Evolutionary conservation across 2,113 vertebrate genomes (phyloP), one percentile per base, ranked within the genome.

Genomic region (Madoqua kirkii): DNA sequence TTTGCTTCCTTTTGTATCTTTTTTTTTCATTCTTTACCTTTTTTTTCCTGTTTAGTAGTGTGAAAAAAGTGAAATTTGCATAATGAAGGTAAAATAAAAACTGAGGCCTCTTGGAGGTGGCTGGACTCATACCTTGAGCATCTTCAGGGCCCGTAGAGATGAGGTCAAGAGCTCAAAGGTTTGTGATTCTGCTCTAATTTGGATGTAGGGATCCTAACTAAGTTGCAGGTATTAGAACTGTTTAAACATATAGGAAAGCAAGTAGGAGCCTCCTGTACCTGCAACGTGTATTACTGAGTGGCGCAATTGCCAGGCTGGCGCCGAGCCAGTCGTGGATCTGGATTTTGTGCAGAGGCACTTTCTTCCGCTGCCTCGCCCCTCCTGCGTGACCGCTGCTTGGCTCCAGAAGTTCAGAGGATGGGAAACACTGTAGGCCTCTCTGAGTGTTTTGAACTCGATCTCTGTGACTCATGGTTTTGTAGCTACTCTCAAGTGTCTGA

Each of bases 131-230:
- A 92, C 87, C 97, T 95, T 81, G 92, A 94, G 92, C 0, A 8
- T 97, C 96, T 98, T 96, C 52, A 95, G 97, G 96, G 94, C 92
- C 86, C 95, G 76, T 59, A 96, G 92, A 98, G 96, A 93, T 54
- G 97, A 97, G 96, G 97, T 94, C 71, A 96, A 98, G 93, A 97
- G 94, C 98, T 98, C 93, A 94, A 96, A 92, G 71, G 55, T 95
- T 96, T 15, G 86, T 25, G 23, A 78, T 93, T 96, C 93, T 96
- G 84, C 79, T 97, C 1, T 97, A 93, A 76, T 97, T 82, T 92
- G 85, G 94, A 92, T 57, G 4, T 95, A 94, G 92, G 52, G 83
- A 88, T 94, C 87, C 29, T 95, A 36, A 74, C 21, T 94, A 33
- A 67, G 31, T 81, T 2, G 97, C 93, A 95, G 97, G 85, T 93